A percentile compares a stretch with the other conserved stretches of the same genome.
Conservation (phyloP, 2,888 invertebrate species). For the Nephrotoma appendiculata region DNA sequence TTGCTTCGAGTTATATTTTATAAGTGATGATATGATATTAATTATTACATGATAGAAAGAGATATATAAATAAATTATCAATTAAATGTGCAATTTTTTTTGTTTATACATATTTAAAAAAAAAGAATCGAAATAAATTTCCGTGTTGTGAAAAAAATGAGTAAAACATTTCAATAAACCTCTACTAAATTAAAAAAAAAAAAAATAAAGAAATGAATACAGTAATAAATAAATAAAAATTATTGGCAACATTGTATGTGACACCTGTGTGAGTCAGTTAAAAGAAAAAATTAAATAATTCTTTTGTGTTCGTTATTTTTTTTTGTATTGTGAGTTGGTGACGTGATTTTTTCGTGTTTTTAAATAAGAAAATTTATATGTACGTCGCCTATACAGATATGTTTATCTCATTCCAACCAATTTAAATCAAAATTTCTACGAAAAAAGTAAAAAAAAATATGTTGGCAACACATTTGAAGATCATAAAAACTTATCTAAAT, state of each 20-base stretch:
- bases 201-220: background rate
- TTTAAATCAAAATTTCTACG: background rate
- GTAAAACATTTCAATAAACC: background rate
- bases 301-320: background rate
- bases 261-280: slow-evolving; percentile 3
- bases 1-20: background rate
- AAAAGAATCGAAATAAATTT: background rate
- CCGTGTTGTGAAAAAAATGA: background rate
- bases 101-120: background rate
- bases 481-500: background rate
- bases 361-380: background rate
- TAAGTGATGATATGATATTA: background rate
- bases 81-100: background rate
- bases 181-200: background rate
- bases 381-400: background rate
- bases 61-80: background rate
- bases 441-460: background rate
- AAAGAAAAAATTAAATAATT: background rate
- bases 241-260: slow-evolving; percentile 2
- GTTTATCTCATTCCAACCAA: background rate
- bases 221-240: background rate
- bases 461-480: background rate
- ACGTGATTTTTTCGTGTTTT: slow-evolving; percentile 2
- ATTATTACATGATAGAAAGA: background rate
- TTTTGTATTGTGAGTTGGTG: background rate